These are phyloP conservation scores for Psettodes erumei DNA, from an alignment of 2,113 vertebrate species.

Conservation along the genomic window DNA sequence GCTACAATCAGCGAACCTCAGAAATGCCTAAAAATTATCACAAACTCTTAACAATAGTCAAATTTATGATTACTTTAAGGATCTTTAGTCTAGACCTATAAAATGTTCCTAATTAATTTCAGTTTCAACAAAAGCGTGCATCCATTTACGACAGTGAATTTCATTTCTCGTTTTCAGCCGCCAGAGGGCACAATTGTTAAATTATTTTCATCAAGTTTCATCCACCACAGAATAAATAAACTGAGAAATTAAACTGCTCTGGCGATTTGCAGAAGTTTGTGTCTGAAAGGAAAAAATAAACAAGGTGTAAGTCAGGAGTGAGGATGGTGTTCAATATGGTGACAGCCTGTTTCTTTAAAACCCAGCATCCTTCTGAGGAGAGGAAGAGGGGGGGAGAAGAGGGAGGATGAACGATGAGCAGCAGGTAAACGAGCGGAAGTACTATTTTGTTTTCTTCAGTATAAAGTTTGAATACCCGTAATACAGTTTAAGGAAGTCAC, in stretches of 20 bases:
- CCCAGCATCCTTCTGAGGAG: slow-evolving; percentile 62
- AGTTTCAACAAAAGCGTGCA: no score
- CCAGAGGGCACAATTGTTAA: slow-evolving; percentile 43
- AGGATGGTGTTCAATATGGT: background rate
- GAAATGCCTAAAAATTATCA: background rate
- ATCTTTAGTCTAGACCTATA: no score
- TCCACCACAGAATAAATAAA: background rate
- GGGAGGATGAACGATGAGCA: slow-evolving; percentile 30
- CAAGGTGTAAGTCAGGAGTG: background rate
- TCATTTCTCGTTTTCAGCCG: background rate
- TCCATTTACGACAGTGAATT: background rate
- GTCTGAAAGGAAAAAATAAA: background rate
- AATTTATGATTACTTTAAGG: background rate
- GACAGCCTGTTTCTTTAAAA: slow-evolving; percentile 73
- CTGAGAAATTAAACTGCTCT: background rate
- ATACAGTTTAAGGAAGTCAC: background rate
- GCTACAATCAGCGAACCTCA: no score
- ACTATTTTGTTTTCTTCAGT: background rate
- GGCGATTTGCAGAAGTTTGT: rapidly evolving
- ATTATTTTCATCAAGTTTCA: slow-evolving; percentile 1
- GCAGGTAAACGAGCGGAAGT: background rate
- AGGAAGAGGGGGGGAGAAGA: slow-evolving; percentile 43
- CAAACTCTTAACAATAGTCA: background rate
- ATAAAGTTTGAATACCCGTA: slow-evolving; percentile 32
- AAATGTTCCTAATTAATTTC: no score